Evolutionary conservation across 2,888 invertebrate species (phyloP), one percentile per base, ranked within the genome.

Genomic region (Pseudoips prasinana): DNA sequence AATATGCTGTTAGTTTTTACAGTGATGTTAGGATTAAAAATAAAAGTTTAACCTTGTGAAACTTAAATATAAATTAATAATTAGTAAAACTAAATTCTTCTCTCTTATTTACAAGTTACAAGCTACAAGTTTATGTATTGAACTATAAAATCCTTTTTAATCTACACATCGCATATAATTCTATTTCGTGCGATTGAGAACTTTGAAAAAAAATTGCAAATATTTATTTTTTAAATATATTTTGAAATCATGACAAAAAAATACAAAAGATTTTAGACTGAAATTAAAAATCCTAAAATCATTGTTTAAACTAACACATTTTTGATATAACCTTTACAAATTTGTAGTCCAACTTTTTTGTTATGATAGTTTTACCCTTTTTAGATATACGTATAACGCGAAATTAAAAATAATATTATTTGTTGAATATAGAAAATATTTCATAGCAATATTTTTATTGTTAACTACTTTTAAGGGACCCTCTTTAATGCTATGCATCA

Each of bases 401-500:
- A 64, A 47, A 44, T 45, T n/a, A 41, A 52, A 59, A 61, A 56
- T 37, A 54, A 58, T 60, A 59, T 61, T 57, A 67, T 71, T 73
- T 66, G 71, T 73, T 72, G 68, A 66, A 60, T 58, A 64, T 72
- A 68, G 56, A 52, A 51, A 60, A 68, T 73, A 74, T 74, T 74
- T 74, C 72, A 68, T 78, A 77, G 72, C 72, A 69, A 71, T 73
- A 72, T 77, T 78, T 78, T 74, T 52, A 79, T 81, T 82, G 87
- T 87, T 87, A 76, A 85, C 87, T 87, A 87, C 87, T 87, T 86
- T 60, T 87, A 87, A 87, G 85, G 56, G 54, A 56, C 57, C 62
- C 67, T 60, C 60, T 67, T 78, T 73, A 69, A 55, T 58, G 78
- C 75, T 73, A 69, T 56, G 72, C 70, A 57, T 59, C 47, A 58